Percentiles rank a stretch among this genome's conserved stretches.
Conservation (phyloP, 2,888 invertebrate genomes). For the Spialia ferax region DNA sequence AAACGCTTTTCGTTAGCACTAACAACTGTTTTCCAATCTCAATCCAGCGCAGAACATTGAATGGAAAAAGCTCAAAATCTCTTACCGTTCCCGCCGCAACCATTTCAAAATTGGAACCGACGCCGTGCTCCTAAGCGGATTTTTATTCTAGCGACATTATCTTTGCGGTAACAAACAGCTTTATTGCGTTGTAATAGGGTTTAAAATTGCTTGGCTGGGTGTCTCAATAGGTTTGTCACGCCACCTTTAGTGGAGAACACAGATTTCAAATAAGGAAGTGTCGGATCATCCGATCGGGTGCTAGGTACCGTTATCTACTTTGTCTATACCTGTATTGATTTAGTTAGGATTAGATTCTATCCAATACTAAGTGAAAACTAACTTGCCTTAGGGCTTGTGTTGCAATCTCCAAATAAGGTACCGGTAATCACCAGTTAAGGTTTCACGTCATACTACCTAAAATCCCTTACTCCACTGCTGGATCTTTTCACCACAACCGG, state of each 20-base stretch:
- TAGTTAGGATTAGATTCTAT: not conserved
- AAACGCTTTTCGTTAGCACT: conserved; percentile 3
- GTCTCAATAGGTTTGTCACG: conserved; percentile 43
- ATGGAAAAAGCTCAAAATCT: conserved; percentile 55
- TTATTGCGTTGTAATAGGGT: conserved; percentile 46
- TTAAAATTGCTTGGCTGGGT: conserved; percentile 41
- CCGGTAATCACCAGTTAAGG: too few species aligned
- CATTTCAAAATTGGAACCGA: conserved; percentile 77
- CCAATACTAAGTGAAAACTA: not conserved
- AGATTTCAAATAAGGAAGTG: conserved; percentile 74
- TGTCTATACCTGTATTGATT: conserved; percentile 9
- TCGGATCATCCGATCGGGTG: conserved; percentile 65
- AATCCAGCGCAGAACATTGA: conserved; percentile 31
- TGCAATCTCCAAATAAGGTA: too few species aligned
- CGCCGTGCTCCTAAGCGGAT: conserved; percentile 69
- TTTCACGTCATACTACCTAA: too few species aligned
- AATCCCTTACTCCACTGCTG: too few species aligned
- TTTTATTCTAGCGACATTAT: conserved; percentile 57
- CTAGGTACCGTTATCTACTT: conserved; percentile 39
- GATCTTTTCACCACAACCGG: too few species aligned
- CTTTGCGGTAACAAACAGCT: conserved; percentile 23
- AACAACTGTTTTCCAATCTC: conserved; percentile 26
- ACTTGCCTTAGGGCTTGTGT: too few species aligned
- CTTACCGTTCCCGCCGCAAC: conserved; percentile 65
- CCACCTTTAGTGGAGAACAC: conserved; percentile 71